Evolutionary conservation across 30 jellyfish, hydroid and myxozoan species (phyloP).

Genomic region (Hydractinia echinata): DNA sequence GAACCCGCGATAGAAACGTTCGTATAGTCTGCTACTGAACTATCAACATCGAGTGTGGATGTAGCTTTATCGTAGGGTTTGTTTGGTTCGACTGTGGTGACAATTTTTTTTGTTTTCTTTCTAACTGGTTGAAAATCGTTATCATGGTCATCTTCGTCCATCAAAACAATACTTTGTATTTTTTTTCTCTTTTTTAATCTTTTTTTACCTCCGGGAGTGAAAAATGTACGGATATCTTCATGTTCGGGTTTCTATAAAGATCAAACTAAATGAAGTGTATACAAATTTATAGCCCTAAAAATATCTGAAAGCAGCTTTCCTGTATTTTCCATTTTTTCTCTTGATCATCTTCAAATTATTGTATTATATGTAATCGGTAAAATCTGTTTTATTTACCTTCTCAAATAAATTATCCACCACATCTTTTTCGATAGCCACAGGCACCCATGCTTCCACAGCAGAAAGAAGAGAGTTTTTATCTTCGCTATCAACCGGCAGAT

Average conservation of each 20-base stretch:
- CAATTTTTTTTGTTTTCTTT: conserved; percentile 11
- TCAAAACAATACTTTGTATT: conserved; percentile 1
- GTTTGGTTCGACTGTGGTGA: background rate
- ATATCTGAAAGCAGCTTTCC: too few relatives aligned
- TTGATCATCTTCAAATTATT: background rate
- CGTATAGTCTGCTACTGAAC: too few relatives aligned
- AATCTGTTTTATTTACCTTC: background rate
- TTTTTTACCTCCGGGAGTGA: background rate
- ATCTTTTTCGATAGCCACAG: conserved; percentile 40
- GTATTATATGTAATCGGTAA: background rate
- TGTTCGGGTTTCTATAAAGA: conserved; percentile 14
- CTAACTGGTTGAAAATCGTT: conserved; percentile 10
- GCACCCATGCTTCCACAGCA: conserved; percentile 63
- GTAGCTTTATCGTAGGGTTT: too few relatives aligned
- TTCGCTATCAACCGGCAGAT: conserved; percentile 49
- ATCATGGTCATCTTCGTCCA: conserved; percentile 17
- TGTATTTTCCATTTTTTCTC: background rate
- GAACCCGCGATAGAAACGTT: too few relatives aligned
- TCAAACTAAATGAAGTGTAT: background rate
- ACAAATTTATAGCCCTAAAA: background rate
- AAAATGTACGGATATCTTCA: conserved; percentile 18
- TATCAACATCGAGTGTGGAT: too few relatives aligned
- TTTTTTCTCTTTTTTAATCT: background rate
- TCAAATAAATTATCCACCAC: background rate
- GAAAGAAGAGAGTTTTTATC: conserved; percentile 56